phyloP scores from a whole-genome alignment of 2,888 invertebrate species.

The Sinodicranocentrus sp. region DNA sequence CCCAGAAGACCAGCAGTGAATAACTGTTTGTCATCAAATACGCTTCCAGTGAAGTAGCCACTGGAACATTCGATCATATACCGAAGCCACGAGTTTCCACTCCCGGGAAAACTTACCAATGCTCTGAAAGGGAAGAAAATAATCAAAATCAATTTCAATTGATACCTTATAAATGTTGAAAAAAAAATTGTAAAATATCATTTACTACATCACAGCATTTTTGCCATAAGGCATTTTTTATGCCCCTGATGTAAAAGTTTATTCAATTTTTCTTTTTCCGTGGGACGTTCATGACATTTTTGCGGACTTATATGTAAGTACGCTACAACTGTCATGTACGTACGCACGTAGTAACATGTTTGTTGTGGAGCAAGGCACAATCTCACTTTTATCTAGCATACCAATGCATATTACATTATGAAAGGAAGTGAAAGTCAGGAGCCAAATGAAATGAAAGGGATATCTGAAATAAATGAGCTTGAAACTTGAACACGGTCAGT shows the following conservation, averaged over 20 bases:
- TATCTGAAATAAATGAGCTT: slow-evolving; percentile 4
- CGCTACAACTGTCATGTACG: too few relatives aligned
- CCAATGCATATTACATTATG: too few relatives aligned
- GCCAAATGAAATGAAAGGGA: not conserved
- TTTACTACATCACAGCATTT: not conserved
- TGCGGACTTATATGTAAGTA: not conserved
- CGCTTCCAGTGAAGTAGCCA: slow-evolving; percentile 78
- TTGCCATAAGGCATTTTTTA: not conserved
- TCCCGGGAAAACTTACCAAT: slow-evolving; percentile 78
- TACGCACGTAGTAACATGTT: too few relatives aligned
- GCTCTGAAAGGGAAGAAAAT: slow-evolving; percentile 71
- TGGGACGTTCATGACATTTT: not conserved
- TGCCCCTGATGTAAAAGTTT: not conserved
- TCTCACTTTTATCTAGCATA: too few relatives aligned
- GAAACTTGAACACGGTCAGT: slow-evolving; percentile 10
- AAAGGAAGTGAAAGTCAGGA: slow-evolving; percentile 28
- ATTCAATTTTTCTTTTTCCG: not conserved
- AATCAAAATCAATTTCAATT: slow-evolving; percentile 7
- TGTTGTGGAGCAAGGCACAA: too few relatives aligned
- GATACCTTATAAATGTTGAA: not conserved
- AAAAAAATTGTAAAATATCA: slow-evolving; percentile 15
- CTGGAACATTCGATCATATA: slow-evolving; percentile 77
- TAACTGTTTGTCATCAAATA: slow-evolving; percentile 77
- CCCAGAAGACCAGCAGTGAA: slow-evolving; percentile 77
- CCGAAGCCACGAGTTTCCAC: slow-evolving; percentile 78